phyloP scores from a whole-genome alignment of 2,888 invertebrate genomes.

The Amphipyra tragopoginis region DNA sequence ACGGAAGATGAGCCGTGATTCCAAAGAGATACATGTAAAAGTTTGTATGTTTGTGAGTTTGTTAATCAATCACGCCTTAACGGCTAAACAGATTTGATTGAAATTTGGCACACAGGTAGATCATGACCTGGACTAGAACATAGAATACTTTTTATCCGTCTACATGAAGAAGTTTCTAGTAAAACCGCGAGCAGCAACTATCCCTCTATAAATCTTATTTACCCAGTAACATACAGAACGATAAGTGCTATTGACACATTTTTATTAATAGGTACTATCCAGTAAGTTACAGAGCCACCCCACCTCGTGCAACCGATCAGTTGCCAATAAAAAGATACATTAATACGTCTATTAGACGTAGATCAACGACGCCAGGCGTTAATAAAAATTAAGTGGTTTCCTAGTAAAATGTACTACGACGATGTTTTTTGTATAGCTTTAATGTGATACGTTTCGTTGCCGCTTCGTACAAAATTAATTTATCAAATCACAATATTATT shows the following conservation, averaged over 20 bases:
- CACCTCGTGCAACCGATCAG: slow-evolving; percentile 32
- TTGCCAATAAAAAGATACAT: slow-evolving; percentile 61
- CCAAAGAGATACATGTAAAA: too few species aligned
- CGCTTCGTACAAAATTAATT: background rate
- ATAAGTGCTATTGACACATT: slow-evolving; percentile 9
- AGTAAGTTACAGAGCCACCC: background rate
- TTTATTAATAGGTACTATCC: slow-evolving; percentile 15
- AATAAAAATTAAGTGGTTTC: slow-evolving; percentile 69
- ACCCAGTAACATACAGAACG: background rate
- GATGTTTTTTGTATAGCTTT: slow-evolving; percentile 32
- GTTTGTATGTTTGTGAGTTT: too few species aligned
- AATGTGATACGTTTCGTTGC: background rate
- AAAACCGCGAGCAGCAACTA: too few species aligned
- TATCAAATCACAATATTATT: too few species aligned
- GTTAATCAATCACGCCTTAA: too few species aligned
- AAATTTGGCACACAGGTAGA: too few species aligned
- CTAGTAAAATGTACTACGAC: slow-evolving; percentile 20
- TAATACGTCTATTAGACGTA: slow-evolving; percentile 65
- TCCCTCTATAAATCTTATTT: background rate
- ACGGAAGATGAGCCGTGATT: too few species aligned
- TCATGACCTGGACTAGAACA: too few species aligned
- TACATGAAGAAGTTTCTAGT: too few species aligned
- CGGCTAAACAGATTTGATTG: too few species aligned
- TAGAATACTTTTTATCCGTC: too few species aligned
- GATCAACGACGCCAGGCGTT: slow-evolving; percentile 54